Evolutionary conservation across 2,113 vertebrate species (phyloP), one percentile per base, ranked within the genome.

Genomic region (Festucalex cinctus): DNA sequence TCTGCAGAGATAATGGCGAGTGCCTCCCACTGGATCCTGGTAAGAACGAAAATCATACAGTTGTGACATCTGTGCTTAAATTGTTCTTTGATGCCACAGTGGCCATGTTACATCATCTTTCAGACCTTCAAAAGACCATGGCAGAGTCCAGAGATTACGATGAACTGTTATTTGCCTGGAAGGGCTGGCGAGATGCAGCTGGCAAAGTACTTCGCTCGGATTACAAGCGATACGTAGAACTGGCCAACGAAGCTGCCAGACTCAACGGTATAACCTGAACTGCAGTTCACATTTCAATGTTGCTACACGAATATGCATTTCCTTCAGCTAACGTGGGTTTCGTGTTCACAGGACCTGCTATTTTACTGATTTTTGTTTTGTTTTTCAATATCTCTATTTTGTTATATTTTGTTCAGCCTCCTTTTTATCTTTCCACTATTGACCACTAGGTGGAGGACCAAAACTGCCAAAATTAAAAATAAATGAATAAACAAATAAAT

Each of bases 1-100:
- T 95, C 70, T 99, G 97, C 89, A 89, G 85, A 9, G 75, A 85
- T 0, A 0, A 85, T 1, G 71, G 82, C 1, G 87, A 3, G 0
- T 99, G 97, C 68, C 88, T 89, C 8, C 90, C 91, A 0, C 83
- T 99, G 58, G 97, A 98, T 61, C 97, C 97, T 80, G 95, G 97
- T 99, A 84, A 86, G 87, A 63, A 65, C 24, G 4, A 1, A 58
- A 44, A 54, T 9, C 7, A 41, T 9, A 20, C 32, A 0, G 19
- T 56, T 10, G 20, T 12, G 17, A 32, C 46, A 1, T 64, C 8
- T 32, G 1, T 13, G 9, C 28, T 32, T 32, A 4, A 39, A 9
- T 44, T 22, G 3, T 49, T 35, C 16, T 12, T 44, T 28, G 1
- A 5, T 63, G 54, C 51, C 37, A 26, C 39, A 39, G 44, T n/a